These are phyloP conservation scores for Scarus forsteni DNA, from an alignment of 2,797 vertebrate species.

Conservation along the genomic window DNA sequence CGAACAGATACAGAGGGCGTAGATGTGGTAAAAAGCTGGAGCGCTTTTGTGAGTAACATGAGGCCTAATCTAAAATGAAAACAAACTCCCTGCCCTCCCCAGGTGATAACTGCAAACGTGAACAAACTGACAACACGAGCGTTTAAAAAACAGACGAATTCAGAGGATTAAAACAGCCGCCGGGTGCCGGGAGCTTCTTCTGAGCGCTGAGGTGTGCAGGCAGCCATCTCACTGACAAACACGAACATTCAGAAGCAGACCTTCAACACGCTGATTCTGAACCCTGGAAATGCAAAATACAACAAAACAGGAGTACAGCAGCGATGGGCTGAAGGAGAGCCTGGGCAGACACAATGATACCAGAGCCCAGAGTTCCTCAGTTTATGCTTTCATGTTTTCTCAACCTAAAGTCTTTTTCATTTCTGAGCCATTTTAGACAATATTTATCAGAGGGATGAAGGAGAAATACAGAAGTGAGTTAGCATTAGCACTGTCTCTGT, in stretches of 20 bases:
- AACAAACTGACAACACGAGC: constrained; percentile 19
- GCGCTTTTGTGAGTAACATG: constrained; percentile 9
- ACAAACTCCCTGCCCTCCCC: neutral
- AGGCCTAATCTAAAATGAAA: constrained; percentile 35
- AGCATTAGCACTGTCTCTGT: no score
- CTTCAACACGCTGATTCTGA: neutral
- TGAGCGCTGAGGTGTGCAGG: constrained; percentile 36
- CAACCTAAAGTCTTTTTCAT: no score
- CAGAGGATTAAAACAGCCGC: constrained; percentile 14
- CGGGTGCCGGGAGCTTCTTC: neutral
- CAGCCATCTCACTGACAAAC: constrained; percentile 39
- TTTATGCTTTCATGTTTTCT: no score
- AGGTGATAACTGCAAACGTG: constrained; percentile 25
- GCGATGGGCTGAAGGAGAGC: no score
- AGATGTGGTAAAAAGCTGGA: constrained; percentile 11
- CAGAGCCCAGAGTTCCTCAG: no score
- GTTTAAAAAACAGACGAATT: neutral
- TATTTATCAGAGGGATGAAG: no score
- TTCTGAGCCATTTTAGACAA: no score
- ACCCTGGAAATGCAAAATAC: neutral
- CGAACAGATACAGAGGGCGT: constrained; percentile 10
- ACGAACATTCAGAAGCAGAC: constrained; percentile 51
- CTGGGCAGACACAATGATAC: no score
- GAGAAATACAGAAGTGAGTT: no score
- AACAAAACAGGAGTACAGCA: neutral